Evolutionary conservation across 2,113 vertebrate species (phyloP), one percentile per base, ranked within the genome.

Genomic region (Eubucco bourcierii): DNA sequence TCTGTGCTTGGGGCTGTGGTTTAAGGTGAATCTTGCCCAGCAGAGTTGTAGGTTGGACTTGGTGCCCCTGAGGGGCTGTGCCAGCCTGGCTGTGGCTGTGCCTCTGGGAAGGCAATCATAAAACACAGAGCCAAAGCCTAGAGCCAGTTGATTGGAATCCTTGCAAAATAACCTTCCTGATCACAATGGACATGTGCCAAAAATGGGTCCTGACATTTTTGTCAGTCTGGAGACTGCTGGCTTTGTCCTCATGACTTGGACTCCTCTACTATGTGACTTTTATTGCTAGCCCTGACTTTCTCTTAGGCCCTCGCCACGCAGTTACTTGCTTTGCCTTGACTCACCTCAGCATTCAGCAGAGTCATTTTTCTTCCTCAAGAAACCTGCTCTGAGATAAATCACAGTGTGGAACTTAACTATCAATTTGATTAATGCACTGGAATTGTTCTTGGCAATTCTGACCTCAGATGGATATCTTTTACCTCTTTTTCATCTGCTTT

Each of bases 121-220:
- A 75, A 18, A 29, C 34, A 16, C 18, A 24, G 33, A 75, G 16
- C 11, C 1, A 58, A 73, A 29, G 10, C 18, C 16, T 13, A 19
- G 5, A 76, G 6, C 1, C 0, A 3, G 2, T 25, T 24, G 21
- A 24, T 23, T 52, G 20, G 20, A 52, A 52, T 10, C 8, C 50
- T 23, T 23, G 14, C 47, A 50, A 52, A 61, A 18, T 20, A 15
- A 12, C 6, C 52, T 39, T 80, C 11, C 21, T 20, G 11, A 59
- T 59, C n/a, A 31, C 15, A 63, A 75, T 27, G 34, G 76, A 53
- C 3, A 47, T 0, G 0, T 60, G 4, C 9, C 41, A 15, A 4
- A 84, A 84, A 61, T 15, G 8, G 16, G 25, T 65, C 66, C 15
- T 81, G 14, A 58, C 58, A 9, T 4, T 63, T n/a, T n/a, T n/a